Evolutionary conservation across 2,797 vertebrate species (phyloP), one percentile per base, ranked within the genome.

Genomic region (Melanotaenia parkinsoni): DNA sequence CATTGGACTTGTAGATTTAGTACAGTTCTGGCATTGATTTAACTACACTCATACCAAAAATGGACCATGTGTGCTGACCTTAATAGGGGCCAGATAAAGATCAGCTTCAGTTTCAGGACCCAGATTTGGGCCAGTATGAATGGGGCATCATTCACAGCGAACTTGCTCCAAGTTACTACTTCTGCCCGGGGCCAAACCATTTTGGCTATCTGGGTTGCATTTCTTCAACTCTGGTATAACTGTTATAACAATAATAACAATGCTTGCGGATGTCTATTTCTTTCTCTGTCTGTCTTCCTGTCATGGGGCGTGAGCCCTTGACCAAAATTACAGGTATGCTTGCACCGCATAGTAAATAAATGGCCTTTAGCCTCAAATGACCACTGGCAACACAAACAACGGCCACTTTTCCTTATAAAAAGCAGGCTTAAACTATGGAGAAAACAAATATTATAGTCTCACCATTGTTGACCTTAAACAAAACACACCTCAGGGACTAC

Each of bases 301-400:
- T 32, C 63, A 74, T 67, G 8, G 51, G 73, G 78, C 69, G 47
- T 26, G 63, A 87, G 60, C 76, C 16, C 74, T 81, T 65, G 73
- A 86, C 86, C 91, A 86, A 86, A 90, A 90, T 90, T 82, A 85
- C 85, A 86, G 86, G 83, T 87, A 32, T 65, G 77, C 60, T 50
- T 35, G 60, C 30, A 63, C 72, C 67, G 67, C 77, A 54, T 75
- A 66, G 75, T 72, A 86, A 85, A 84, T 73, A 84, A 72, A 83
- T 58, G 83, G 70, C 79, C 81, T 84, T 83, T 72, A 79, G 69
- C 66, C 79, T 81, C 45, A 68, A 82, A 76, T 78, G 76, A 76
- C 87, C 81, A 77, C 67, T 79, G 83, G 81, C 67, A 59, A 37
- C 64, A 78, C 65, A 74, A 84, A 91, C 87, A 86, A 86, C 81